Evolutionary conservation across 2,113 vertebrate species (phyloP).

Genomic region (Sclerurus mexicanus): DNA sequence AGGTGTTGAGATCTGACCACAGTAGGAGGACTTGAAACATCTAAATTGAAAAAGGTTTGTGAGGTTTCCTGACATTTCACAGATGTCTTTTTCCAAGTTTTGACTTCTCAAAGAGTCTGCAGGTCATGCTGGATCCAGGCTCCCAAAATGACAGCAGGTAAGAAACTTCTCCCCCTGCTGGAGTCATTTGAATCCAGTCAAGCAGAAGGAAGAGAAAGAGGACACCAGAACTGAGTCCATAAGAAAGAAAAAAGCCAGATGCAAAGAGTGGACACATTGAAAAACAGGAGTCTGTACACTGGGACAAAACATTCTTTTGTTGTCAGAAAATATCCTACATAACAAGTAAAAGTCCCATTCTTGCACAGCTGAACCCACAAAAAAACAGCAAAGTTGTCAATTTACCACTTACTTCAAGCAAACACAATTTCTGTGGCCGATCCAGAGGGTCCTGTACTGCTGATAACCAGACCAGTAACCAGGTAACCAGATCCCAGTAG

Average conservation of each 20-base stretch:
- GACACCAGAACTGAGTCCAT: neutral
- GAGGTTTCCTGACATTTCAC: neutral
- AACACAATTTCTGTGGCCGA: neutral
- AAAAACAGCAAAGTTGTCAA: neutral
- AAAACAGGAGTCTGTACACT: neutral
- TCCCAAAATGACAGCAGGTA: neutral
- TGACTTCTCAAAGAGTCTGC: neutral
- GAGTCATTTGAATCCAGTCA: neutral
- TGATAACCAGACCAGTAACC: neutral
- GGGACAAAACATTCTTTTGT: neutral
- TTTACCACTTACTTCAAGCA: neutral
- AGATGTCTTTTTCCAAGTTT: neutral
- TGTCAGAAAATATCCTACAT: neutral
- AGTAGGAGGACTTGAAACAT: neutral
- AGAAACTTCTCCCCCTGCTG: fast-evolving
- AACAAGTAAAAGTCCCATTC: neutral
- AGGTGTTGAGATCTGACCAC: neutral
- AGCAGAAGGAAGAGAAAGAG: neutral
- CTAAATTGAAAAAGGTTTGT: neutral
- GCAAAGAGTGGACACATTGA: neutral
- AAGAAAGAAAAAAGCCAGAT: neutral
- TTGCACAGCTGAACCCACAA: neutral
- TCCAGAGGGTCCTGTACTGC: neutral
- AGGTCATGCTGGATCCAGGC: neutral
- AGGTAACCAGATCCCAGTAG: neutral